Evolutionary conservation across 2,888 invertebrate species (phyloP), one percentile per base, ranked within the genome.

Genomic region (Spatulosminthurus flaviceps): DNA sequence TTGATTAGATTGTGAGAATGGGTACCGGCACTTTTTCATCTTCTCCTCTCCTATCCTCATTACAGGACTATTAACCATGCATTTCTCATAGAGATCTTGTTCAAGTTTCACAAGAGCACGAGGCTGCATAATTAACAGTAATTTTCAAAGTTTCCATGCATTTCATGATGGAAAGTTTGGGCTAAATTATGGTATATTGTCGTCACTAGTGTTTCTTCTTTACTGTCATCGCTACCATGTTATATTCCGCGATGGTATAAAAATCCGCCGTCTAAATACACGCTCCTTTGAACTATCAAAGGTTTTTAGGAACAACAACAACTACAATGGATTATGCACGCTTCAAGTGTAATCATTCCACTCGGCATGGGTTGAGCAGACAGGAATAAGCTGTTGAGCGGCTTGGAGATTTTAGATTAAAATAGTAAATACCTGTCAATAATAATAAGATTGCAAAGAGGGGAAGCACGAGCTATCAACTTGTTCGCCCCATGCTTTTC

Each of bases 391-490:
- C 69, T 69, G 69, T 69, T 29, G 34, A 69, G 34, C 34, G 34
- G 28, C 69, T 29, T 69, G 11, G 29, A 29, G 26, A 42, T 43
- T 71, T 71, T 21, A 74, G 64, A 74, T 74, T 61, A 61, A 69
- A 74, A 74, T 74, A 74, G 61, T 60, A 74, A 74, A 74, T 74
- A 74, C 61, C 74, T 74, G 74, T 74, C 74, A 74, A 61, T 74
- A 74, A 61, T 74, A 42, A 42, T 19, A 51, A 51, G 72, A 51
- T 26, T 72, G 51, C 24, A 74, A 64, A 64, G 29, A 74, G 34
- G 26, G 28, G 74, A 51, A 74, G 64, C 74, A 74, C 74, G 74
- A 74, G 74, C 74, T 74, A 29, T 26, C 26, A 74, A 74, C 74
- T 61, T 34, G 61, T 74, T 61, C 42, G 26, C 71, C 71, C 43